phyloP scores from a whole-genome alignment of 2,888 invertebrate genomes.

The Scrobipalpa costella region DNA sequence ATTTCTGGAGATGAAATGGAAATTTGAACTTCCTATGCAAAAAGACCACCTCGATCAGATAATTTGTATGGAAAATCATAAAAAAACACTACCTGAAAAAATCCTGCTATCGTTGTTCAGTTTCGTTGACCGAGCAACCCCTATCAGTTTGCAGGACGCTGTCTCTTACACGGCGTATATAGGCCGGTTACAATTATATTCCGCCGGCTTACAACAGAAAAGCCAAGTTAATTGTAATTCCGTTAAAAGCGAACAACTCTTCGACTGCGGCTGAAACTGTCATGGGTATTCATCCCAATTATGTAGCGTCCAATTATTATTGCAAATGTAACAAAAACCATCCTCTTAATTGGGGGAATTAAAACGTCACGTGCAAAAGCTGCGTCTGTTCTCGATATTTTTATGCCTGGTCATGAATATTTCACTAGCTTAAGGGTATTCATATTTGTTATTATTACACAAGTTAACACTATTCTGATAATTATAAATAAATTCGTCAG shows the following conservation, averaged over 20 bases:
- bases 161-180: no score
- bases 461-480: neutral
- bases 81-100: no score
- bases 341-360: neutral
- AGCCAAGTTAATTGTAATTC: neutral
- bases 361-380: neutral
- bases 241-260: neutral
- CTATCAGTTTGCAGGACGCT: no score
- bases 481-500: no score
- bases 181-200: neutral
- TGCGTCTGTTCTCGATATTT: neutral
- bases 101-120: no score
- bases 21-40: no score
- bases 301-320: conserved; percentile 1
- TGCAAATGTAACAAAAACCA: neutral
- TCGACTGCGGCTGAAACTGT: neutral
- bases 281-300: neutral
- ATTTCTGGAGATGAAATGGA: no score
- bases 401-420: neutral
- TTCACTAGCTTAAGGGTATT: neutral
- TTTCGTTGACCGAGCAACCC: no score
- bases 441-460: neutral
- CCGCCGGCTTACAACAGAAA: neutral
- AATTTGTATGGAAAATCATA: no score
- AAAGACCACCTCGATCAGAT: no score